Evolutionary conservation across 1,140 invertebrate species (phyloP), one percentile per base, ranked within the genome.

Genomic region (Saxidomus purpurata): DNA sequence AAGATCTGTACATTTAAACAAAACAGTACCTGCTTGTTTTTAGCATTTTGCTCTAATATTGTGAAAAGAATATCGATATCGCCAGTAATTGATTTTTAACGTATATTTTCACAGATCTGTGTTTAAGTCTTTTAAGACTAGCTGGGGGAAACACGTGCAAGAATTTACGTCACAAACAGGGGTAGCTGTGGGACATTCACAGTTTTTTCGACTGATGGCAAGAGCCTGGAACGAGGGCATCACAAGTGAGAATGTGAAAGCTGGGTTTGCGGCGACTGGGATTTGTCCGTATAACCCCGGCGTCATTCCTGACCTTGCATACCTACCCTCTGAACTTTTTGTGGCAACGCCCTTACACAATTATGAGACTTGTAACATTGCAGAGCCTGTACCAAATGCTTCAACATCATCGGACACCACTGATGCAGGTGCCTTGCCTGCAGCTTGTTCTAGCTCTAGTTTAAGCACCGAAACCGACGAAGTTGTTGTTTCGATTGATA

Each of bases 111-210:
- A 4, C 76, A 49, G 77, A 22, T 49, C 61, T 28, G 84, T 90
- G 1, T 15, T 87, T 90, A 90, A 90, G 36, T 85, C 82, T 28
- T 43, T 90, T 2, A 90, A 90, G 38, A 52, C 59, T 22, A 36
- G 28, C 31, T 80, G 76, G 83, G 85, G 61, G 9, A 81, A 25
- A 31, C 49, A 47, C 13, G 19, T 81, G 13, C 71, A 90, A 28
- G 52, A 63, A 9, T 90, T 90, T 71, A 79, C 80, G 15, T 59
- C 61, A 9, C 61, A n/a, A 4, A 86, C 82, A 11, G 83, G 63
- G 34, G 55, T 86, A 71, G 61, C 82, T n/a, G 89, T 89, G 4
- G 81, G 81, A 17, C 88, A 89, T 43, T 34, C 19, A 1, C 71
- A 89, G 82, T 89, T 85, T 55, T 28, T 89, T 40, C 76, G 76